These are phyloP conservation scores for Phodopus roborovskii DNA, from an alignment of 2,113 vertebrate species.

Conservation along the genomic window DNA sequence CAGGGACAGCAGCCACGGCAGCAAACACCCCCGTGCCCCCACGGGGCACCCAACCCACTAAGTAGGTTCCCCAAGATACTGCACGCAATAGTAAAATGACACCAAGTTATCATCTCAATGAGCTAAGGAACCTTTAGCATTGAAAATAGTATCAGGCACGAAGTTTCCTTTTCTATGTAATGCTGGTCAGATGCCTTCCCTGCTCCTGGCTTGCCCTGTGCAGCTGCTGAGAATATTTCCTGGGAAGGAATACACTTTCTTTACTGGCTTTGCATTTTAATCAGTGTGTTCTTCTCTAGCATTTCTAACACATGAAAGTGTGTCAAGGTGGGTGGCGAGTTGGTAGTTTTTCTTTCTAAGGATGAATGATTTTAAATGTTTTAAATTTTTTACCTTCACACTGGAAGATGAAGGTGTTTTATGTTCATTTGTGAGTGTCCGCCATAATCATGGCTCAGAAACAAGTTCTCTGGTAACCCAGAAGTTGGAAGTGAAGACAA, in stretches of 20 bases:
- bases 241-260: neutral
- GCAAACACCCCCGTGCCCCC: neutral
- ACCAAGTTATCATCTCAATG: neutral
- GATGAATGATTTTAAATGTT: slow-evolving; percentile 36
- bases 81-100: neutral
- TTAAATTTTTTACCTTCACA: slow-evolving; percentile 33
- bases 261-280: neutral
- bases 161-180: slow-evolving; percentile 26
- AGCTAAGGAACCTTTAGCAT: neutral
- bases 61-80: neutral
- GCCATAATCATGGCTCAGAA: slow-evolving; percentile 74
- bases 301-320: neutral
- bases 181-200: slow-evolving; percentile 16
- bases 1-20: neutral
- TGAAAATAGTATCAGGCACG: neutral
- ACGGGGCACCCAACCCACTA: accelerated
- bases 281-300: neutral
- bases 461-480: neutral
- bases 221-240: slow-evolving; percentile 18
- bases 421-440: slow-evolving; percentile 42
- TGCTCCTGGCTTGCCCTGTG: neutral
- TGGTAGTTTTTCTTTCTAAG: neutral
- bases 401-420: slow-evolving; percentile 5
- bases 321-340: neutral
- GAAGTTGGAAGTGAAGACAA: neutral